Evolutionary conservation across 1,140 invertebrate species (phyloP).

Genomic region (Hyles euphorbiae): DNA sequence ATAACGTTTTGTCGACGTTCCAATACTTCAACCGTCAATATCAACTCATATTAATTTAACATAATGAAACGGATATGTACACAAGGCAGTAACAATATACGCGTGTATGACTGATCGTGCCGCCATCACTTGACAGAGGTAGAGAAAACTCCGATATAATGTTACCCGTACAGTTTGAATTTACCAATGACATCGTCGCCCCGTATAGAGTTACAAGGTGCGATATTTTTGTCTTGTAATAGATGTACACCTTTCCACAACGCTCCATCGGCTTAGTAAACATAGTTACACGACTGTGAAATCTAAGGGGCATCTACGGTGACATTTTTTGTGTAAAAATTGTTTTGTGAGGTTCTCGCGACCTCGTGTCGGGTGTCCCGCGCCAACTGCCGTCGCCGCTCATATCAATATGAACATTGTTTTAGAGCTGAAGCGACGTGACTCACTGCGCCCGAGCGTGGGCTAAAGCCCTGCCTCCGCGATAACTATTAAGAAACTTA

Average conservation of each 20-base stretch:
- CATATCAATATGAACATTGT: neutral
- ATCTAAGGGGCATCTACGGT: conserved; percentile 48
- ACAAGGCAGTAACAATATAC: conserved; percentile 35
- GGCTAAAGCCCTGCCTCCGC: no score
- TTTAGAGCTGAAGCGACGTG: neutral
- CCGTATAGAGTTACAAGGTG: conserved; percentile 58
- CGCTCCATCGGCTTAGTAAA: conserved; percentile 43
- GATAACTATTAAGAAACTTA: no score
- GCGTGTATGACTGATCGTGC: conserved; percentile 36
- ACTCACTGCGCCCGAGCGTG: no score
- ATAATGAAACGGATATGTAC: conserved; percentile 23
- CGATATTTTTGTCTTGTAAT: conserved; percentile 55
- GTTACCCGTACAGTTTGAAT: conserved; percentile 57
- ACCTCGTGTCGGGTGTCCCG: conserved; percentile 41
- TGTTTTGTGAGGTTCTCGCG: conserved; percentile 36
- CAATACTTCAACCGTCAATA: no score
- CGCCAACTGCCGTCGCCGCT: no score
- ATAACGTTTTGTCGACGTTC: no score
- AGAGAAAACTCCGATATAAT: conserved; percentile 43
- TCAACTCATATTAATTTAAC: conserved; percentile 15
- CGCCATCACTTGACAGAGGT: conserved; percentile 25
- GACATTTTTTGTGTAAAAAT: conserved; percentile 59
- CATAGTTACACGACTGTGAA: conserved; percentile 53
- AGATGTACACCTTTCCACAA: conserved; percentile 53
- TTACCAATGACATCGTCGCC: conserved; percentile 60